Conservation (phyloP, 2,113 vertebrate genomes). For the Melanocharis versteri region DNA sequence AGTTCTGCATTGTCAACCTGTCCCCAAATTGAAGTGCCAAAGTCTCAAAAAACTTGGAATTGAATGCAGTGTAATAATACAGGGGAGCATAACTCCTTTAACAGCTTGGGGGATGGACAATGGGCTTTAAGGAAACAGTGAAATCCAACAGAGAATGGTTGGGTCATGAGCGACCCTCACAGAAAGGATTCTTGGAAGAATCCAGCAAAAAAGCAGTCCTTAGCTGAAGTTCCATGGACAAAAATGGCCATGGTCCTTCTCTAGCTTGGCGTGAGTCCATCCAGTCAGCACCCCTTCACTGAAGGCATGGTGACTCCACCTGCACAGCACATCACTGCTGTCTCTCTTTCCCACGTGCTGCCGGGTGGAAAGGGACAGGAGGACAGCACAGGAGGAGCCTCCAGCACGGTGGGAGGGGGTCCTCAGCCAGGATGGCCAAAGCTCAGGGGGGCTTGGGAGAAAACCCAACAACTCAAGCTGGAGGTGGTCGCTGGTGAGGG, state of each 20-base stretch:
- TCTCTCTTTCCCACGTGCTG: neutral
- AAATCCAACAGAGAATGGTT: neutral
- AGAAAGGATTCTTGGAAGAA: neutral
- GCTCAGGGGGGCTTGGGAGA: accelerated
- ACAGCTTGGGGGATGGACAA: neutral
- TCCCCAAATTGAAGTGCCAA: neutral
- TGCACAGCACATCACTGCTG: accelerated
- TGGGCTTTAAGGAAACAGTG: neutral
- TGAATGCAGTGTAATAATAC: neutral
- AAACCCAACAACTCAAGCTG: neutral
- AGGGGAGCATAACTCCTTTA: neutral
- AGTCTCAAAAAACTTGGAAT: neutral
- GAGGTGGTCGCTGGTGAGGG: neutral
- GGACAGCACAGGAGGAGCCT: neutral
- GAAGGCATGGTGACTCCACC: neutral
- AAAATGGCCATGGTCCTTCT: neutral
- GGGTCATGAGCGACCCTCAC: neutral
- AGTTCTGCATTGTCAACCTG: neutral
- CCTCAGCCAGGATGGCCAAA: neutral
- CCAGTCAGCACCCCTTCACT: accelerated
- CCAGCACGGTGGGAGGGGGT: neutral
- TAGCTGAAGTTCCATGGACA: neutral
- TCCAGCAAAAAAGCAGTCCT: neutral
- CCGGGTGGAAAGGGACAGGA: neutral
- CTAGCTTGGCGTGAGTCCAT: neutral